Evolutionary conservation across 53 echinoderm and acorn worm species (phyloP).

Genomic region (Paracentrotus lividus): DNA sequence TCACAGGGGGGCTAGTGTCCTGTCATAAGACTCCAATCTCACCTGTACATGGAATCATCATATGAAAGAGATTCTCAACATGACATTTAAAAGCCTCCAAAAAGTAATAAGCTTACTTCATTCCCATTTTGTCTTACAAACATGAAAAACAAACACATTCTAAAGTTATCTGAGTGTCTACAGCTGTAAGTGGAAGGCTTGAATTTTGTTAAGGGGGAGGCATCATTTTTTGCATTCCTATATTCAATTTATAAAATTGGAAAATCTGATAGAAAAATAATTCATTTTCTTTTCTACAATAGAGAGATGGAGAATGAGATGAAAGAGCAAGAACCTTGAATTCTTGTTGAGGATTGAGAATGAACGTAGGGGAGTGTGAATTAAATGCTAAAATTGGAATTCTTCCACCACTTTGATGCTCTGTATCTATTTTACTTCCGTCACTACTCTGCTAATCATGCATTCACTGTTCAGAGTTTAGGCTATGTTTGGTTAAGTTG

Average conservation of each 20-base stretch:
- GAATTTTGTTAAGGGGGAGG: neutral
- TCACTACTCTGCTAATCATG: constrained; percentile 39
- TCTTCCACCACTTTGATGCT: neutral
- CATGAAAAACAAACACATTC: neutral
- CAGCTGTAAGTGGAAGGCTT: neutral
- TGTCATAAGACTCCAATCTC: neutral
- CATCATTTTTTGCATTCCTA: neutral
- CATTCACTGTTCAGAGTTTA: constrained; percentile 41
- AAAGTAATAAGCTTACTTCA: neutral
- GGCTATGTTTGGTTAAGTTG: neutral
- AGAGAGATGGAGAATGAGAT: neutral
- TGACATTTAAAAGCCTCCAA: neutral
- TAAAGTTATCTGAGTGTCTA: neutral
- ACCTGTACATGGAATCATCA: neutral
- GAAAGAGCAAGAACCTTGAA: neutral
- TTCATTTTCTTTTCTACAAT: neutral
- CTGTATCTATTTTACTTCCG: neutral
- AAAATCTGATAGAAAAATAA: neutral
- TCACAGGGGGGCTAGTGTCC: neutral
- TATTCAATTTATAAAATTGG: neutral
- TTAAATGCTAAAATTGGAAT: neutral
- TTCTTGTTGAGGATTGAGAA: neutral
- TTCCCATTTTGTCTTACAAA: neutral
- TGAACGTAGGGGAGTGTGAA: neutral
- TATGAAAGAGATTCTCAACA: constrained; percentile 12